Evolutionary conservation across 2,888 invertebrate species (phyloP).

Genomic region (Trissolcus japonicus): DNA sequence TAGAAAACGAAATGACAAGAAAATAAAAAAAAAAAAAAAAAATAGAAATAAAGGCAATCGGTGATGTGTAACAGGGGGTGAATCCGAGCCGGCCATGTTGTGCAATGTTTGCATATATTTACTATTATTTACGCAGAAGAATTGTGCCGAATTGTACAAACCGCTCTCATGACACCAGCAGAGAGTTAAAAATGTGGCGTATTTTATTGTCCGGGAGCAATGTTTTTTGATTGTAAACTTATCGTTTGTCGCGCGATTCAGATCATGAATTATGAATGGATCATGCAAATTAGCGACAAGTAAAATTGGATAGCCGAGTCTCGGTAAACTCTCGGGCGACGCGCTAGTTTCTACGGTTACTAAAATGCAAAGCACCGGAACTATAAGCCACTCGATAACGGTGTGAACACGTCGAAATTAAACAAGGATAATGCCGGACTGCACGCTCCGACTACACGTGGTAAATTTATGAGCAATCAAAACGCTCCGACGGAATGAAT

Average conservation of each 20-base stretch:
- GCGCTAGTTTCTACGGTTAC: slow-evolving; percentile 48
- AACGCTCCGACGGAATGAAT: slow-evolving; percentile 33
- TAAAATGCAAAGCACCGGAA: slow-evolving; percentile 54
- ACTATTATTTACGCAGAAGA: neutral
- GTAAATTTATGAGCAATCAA: slow-evolving; percentile 56
- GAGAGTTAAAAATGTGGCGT: slow-evolving; percentile 41
- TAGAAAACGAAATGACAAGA: no score
- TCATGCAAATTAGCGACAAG: slow-evolving; percentile 56
- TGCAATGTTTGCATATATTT: slow-evolving; percentile 38
- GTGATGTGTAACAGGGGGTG: slow-evolving; percentile 5
- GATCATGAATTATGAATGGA: slow-evolving; percentile 57
- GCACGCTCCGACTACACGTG: slow-evolving; percentile 38
- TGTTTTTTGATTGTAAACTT: slow-evolving; percentile 51
- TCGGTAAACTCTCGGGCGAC: slow-evolving; percentile 51
- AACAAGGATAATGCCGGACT: slow-evolving; percentile 52
- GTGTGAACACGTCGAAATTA: slow-evolving; percentile 57
- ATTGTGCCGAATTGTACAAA: slow-evolving; percentile 36
- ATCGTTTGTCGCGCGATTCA: slow-evolving; percentile 32
- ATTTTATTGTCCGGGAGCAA: slow-evolving; percentile 33
- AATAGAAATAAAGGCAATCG: slow-evolving; percentile 13
- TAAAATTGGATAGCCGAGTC: slow-evolving; percentile 56
- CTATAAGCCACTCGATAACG: slow-evolving; percentile 57
- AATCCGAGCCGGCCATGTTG: slow-evolving; percentile 7
- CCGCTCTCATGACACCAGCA: slow-evolving; percentile 41
- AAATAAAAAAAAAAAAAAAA: no score